Percentiles rank a stretch among this genome's conserved stretches.
Conservation (phyloP, 2,113 vertebrate genomes). For the Felis chaus region DNA sequence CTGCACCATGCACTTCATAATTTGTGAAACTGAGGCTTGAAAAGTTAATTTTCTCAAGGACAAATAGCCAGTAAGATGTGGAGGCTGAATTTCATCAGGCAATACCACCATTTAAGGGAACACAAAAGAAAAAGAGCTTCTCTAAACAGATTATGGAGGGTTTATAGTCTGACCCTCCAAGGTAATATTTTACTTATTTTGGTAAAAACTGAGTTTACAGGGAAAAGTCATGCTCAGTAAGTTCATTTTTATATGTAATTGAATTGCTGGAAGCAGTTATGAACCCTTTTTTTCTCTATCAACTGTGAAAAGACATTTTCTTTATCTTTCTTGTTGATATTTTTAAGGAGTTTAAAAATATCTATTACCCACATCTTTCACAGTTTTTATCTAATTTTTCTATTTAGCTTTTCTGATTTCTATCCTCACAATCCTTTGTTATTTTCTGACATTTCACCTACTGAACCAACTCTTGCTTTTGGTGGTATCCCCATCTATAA, state of each 20-base stretch:
- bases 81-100: not conserved
- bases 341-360: not conserved
- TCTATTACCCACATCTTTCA: not conserved
- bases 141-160: not conserved
- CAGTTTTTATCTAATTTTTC: conserved; percentile 24
- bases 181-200: conserved; percentile 39
- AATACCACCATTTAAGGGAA: not conserved
- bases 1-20: not conserved
- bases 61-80: not conserved
- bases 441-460: conserved; percentile 46
- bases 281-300: not conserved
- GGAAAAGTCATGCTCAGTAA: not conserved
- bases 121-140: not conserved
- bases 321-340: not conserved
- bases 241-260: conserved; percentile 30
- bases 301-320: not conserved
- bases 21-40: conserved; percentile 16
- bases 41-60: not conserved
- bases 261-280: not conserved
- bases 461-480: not conserved
- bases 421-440: not conserved
- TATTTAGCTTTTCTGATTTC: conserved; percentile 27
- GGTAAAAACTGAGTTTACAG: conserved; percentile 50
- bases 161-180: not conserved
- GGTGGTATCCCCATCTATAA: not conserved